Evolutionary conservation across 2,113 vertebrate species (phyloP).

Genomic region (Lipophrys pholis): DNA sequence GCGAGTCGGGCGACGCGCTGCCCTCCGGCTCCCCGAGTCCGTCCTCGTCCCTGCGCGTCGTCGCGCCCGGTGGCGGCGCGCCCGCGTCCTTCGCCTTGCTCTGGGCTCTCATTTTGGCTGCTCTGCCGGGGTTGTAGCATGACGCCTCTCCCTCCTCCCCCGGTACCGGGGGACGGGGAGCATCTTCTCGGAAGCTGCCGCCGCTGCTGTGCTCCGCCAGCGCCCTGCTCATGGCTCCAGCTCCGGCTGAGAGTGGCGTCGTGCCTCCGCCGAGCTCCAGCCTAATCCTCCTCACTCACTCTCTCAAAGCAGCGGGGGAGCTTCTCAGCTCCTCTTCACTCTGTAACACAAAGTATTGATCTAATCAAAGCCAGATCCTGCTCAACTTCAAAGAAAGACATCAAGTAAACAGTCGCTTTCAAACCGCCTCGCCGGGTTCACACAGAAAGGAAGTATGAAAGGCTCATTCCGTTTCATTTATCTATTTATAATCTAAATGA

Average conservation of each 20-base stretch:
- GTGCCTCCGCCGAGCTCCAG: slow-evolving; percentile 83
- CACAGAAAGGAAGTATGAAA: slow-evolving; percentile 79
- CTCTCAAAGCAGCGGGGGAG: slow-evolving; percentile 97
- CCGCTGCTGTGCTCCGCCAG: slow-evolving; percentile 86
- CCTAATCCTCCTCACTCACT: slow-evolving; percentile 93
- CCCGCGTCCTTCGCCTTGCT: slow-evolving; percentile 82
- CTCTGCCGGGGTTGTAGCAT: slow-evolving; percentile 83
- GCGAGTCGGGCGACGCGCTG: slow-evolving; percentile 95
- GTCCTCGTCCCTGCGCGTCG: slow-evolving; percentile 92
- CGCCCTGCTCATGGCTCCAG: slow-evolving; percentile 94
- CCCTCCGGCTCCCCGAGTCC: slow-evolving; percentile 97
- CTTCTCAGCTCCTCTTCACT: slow-evolving; percentile 93
- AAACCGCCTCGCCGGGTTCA: slow-evolving; percentile 82
- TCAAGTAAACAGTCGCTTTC: slow-evolving; percentile 91
- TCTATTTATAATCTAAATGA: slow-evolving; percentile 83
- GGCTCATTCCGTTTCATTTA: slow-evolving; percentile 66
- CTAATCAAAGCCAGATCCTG: slow-evolving; percentile 99
- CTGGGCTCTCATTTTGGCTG: slow-evolving; percentile 87
- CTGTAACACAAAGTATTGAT: slow-evolving; percentile 94
- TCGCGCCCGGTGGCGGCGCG: slow-evolving; percentile 82
- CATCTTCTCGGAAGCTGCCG: slow-evolving; percentile 98
- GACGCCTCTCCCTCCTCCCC: slow-evolving; percentile 96
- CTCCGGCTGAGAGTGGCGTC: slow-evolving; percentile 73
- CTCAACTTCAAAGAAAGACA: slow-evolving; percentile 92
- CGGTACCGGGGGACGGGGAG: slow-evolving; percentile 95